Base-by-base conservation (phyloP, 2,797 vertebrate species). In the Sitta carolinensis region DNA sequence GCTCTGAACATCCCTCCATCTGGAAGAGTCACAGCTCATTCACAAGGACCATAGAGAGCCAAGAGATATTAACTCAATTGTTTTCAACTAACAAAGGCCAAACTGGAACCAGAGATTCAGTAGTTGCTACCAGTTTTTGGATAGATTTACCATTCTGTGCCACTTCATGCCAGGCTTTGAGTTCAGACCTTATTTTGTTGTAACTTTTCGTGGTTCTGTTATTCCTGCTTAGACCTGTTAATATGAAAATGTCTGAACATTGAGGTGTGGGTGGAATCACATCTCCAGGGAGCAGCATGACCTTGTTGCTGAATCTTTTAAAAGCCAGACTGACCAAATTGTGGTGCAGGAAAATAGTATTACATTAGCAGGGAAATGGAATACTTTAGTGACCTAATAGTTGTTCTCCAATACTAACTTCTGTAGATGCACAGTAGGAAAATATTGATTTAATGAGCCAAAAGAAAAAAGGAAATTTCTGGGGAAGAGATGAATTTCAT, bases 51-150 rank as follows among this genome's bases (percentile, higher is more conserved):
- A 75, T 63, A 68, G 83, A 85, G 79, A 85, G 47, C 43, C 48
- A 76, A 55, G 38, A 91, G 21, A 70, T 86, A 87, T 58, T 27
- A 89, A 59, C 43, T 40, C 66, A 52, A 85, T 95, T 85, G 23
- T 89, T 95, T 92, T 62, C 92, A 55, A 78, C 58, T 72, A 55
- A 87, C 84, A 58, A 75, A 92, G 58, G 85, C 69, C 92, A 93
- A 76, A 73, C 48, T 79, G 69, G 82, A 88, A 69, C n/a, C 51
- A 58, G 29, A 92, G 89, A 91, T 75, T 69, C 70, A 73, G 45
- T 22, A 50, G 51, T 25, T 84, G 45, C 67, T 76, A 82, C 51
- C 30, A 29, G 67, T 67, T 73, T 42, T 55, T 90, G 84, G 82
- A 88, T 59, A 51, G 59, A 88, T 91, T 92, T 89, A 67, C 52